Evolutionary conservation across 2,888 invertebrate species (phyloP).

Genomic region (Stomorhina lunata): DNA sequence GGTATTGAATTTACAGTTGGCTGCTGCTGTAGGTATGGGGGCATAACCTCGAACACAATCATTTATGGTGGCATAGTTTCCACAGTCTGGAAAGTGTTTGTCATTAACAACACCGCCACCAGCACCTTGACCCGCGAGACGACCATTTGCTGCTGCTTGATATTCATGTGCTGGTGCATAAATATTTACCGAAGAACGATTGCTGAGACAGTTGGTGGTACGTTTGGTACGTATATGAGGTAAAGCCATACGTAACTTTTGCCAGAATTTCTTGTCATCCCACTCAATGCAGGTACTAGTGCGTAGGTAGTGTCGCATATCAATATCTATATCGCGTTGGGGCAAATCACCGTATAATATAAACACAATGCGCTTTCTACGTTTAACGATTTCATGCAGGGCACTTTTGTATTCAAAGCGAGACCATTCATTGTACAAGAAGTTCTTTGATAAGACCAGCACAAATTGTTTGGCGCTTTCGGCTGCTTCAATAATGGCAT

Average conservation of each 20-base stretch:
- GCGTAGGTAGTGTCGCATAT: constrained; percentile 93
- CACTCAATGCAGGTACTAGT: constrained; percentile 95
- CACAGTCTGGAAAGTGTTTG: constrained; percentile 77
- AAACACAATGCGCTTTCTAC: constrained; percentile 92
- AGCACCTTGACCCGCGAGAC: constrained; percentile 66
- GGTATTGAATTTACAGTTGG: constrained; percentile 77
- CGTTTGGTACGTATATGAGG: constrained; percentile 82
- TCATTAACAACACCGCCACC: constrained; percentile 67
- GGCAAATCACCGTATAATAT: constrained; percentile 94
- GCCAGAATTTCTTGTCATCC: constrained; percentile 98
- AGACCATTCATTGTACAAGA: constrained; percentile 97
- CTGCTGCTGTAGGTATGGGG: constrained; percentile 76
- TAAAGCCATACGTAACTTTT: constrained; percentile 94
- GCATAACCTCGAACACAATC: constrained; percentile 77
- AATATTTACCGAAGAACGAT: constrained; percentile 84
- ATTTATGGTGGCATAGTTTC: constrained; percentile 79
- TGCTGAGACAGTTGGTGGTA: constrained; percentile 73
- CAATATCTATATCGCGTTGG: constrained; percentile 93
- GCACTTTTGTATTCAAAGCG: constrained; percentile 97
- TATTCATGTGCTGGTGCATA: constrained; percentile 83
- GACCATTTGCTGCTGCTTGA: constrained; percentile 68
- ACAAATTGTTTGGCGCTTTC: constrained; percentile 94
- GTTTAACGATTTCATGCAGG: constrained; percentile 92
- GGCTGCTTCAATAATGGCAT: constrained; percentile 95
- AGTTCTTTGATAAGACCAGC: constrained; percentile 94